A percentile compares a stretch with the other conserved stretches of the same genome.
These are phyloP conservation scores for Epinotia nisella DNA, from an alignment of 2,888 invertebrate species.

Conservation along the genomic window DNA sequence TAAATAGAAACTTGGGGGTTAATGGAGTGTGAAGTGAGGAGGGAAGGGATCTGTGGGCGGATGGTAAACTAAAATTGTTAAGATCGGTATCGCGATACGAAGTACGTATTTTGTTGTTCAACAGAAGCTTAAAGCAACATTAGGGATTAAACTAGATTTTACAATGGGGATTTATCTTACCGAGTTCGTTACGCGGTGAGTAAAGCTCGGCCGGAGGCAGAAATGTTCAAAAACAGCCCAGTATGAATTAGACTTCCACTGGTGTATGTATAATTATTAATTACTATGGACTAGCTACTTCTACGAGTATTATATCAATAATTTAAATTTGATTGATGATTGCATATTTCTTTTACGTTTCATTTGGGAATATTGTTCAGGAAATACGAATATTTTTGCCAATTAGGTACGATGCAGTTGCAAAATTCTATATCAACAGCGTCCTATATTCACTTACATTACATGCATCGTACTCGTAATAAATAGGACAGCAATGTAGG, in stretches of 20 bases:
- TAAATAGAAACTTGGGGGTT: conserved; percentile 69
- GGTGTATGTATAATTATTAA: not conserved
- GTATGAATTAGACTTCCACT: not conserved
- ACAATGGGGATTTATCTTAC: conserved; percentile 22
- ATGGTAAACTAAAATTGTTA: conserved; percentile 43
- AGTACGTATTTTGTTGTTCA: conserved; percentile 40
- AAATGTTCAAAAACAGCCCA: not conserved
- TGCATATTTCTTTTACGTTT: too few relatives aligned
- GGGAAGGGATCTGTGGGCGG: conserved; percentile 52
- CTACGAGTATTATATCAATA: too few relatives aligned
- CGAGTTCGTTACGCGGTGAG: conserved; percentile 7
- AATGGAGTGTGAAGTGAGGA: conserved; percentile 63
- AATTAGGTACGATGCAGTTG: too few relatives aligned
- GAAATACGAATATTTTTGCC: too few relatives aligned
- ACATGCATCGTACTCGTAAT: too few relatives aligned
- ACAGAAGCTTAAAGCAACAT: conserved; percentile 21
- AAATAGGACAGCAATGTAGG: too few relatives aligned
- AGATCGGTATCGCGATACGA: conserved; percentile 41
- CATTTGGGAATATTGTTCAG: too few relatives aligned
- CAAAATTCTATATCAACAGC: too few relatives aligned
- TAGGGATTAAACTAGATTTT: conserved; percentile 30
- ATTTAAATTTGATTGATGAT: too few relatives aligned
- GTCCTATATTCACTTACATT: too few relatives aligned
- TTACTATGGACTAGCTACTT: not conserved
- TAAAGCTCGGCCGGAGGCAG: not conserved